Conservation (phyloP, 2,888 invertebrate species). For the Standfussiana lucernea region DNA sequence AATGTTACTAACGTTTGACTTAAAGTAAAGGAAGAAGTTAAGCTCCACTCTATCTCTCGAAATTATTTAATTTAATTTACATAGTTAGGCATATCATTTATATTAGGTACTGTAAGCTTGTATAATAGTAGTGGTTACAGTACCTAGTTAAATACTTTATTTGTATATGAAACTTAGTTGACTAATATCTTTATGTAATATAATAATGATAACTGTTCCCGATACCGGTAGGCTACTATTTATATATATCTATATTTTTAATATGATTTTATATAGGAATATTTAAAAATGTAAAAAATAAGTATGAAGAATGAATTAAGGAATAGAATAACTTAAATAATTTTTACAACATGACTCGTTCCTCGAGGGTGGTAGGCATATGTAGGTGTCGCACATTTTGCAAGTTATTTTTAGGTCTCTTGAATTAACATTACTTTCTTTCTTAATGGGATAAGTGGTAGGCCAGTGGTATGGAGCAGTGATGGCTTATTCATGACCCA, state of each 20-base stretch:
- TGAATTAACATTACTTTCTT: background rate
- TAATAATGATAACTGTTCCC: too few species aligned
- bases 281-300: too few species aligned
- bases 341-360: background rate
- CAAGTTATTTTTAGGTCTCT: background rate
- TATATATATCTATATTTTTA: too few species aligned
- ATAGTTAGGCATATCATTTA: background rate
- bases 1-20: background rate
- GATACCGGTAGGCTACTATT: too few species aligned
- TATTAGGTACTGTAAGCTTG: too few species aligned
- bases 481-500: too few species aligned
- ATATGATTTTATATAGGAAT: too few species aligned
- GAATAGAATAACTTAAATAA: too few species aligned
- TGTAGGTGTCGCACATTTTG: background rate
- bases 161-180: background rate
- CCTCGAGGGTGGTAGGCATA: background rate
- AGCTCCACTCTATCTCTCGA: background rate
- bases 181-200: too few species aligned
- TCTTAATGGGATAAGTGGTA: background rate
- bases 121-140: too few species aligned
- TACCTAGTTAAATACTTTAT: background rate
- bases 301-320: too few species aligned
- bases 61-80: background rate
- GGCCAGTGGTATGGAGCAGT: background rate
- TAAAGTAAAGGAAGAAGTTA: background rate